Base-by-base conservation (phyloP, 1,140 invertebrate genomes). In the Orchesella cincta region DNA sequence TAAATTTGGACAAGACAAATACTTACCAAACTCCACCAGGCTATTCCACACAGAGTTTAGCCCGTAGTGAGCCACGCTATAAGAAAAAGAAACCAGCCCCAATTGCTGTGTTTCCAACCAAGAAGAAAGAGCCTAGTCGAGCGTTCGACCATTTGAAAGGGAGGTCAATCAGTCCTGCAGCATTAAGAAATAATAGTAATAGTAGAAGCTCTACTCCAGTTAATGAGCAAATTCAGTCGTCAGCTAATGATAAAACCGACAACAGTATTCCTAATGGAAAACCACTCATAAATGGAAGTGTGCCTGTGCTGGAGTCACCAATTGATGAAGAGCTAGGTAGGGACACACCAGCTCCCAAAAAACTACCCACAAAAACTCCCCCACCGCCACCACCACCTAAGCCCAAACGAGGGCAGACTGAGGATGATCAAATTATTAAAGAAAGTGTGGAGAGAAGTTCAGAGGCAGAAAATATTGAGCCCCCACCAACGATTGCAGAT, bases 101-200 rank as follows among this genome's bases (percentile, higher is more conserved):
- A 67, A 31, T 67, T 31, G 5, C 62, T 31, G 31, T 67, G 8
- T 31, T 67, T 67, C 62, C 62, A 12, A n/a, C 23, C 8, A 3
- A 67, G 8, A 14, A 31, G n/a, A 67, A 67, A 67, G 8, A 31
- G 31, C 62, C 62, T 5, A 67, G 62, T 29, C 5, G 62, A 14
- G 62, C 62, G 3, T 67, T 67, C n/a, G 62, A 67, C 8, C 62
- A 67, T 31, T 67, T 67, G 31, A 67, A 67, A n/a, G 62, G 62
- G 31, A 29, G 62, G 33, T 67, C 62, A 33, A 29, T 31, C 29
- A 67, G 62, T 67, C 62, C 62, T 33, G 3, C 26, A 3, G 3
- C 26, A 3, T n/a, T 67, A 3, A 67, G 31, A n/a, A 29, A 67
- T 16, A 67, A 31, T 29, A 14, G 31, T 31, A 14, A 26, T 18